Percentiles rank a stretch among this genome's conserved stretches.
These are phyloP conservation scores for Neotoma lepida DNA, from an alignment of 2,113 vertebrate genomes.

Conservation along the genomic window DNA sequence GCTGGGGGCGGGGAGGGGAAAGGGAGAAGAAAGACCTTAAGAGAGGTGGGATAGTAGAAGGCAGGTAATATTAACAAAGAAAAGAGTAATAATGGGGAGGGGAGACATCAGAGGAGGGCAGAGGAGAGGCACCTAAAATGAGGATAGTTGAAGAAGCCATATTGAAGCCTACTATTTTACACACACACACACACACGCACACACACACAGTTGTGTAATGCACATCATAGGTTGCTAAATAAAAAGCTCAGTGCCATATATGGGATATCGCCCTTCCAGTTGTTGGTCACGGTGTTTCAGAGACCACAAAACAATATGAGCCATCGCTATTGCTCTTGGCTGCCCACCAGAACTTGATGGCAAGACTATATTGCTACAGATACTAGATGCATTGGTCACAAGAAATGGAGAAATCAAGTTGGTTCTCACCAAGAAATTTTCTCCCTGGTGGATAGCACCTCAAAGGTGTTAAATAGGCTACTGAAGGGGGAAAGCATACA, in stretches of 20 bases:
- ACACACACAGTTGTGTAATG: not conserved
- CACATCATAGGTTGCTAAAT: not conserved
- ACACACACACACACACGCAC: not conserved
- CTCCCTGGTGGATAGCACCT: not conserved
- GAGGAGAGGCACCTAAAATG: not conserved
- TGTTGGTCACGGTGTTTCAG: not conserved
- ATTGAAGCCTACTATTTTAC: not conserved
- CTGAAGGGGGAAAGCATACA: not conserved
- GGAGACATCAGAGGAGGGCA: not conserved
- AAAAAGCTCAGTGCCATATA: not conserved
- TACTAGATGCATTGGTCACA: not conserved
- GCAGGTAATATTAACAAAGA: too few relatives aligned
- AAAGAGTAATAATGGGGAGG: not conserved
- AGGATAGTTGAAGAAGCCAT: not conserved
- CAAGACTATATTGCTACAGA: not conserved
- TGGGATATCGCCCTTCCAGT: not conserved
- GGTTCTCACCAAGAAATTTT: not conserved
- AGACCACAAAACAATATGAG: not conserved
- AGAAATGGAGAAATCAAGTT: not conserved
- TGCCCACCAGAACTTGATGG: not conserved
- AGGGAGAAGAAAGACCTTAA: too few relatives aligned
- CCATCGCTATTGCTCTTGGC: not conserved
- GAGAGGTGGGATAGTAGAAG: not conserved
- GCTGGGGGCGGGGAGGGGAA: not conserved
- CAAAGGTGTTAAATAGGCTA: not conserved